Conservation (phyloP, 2,113 vertebrate genomes). For the Solea senegalensis region DNA sequence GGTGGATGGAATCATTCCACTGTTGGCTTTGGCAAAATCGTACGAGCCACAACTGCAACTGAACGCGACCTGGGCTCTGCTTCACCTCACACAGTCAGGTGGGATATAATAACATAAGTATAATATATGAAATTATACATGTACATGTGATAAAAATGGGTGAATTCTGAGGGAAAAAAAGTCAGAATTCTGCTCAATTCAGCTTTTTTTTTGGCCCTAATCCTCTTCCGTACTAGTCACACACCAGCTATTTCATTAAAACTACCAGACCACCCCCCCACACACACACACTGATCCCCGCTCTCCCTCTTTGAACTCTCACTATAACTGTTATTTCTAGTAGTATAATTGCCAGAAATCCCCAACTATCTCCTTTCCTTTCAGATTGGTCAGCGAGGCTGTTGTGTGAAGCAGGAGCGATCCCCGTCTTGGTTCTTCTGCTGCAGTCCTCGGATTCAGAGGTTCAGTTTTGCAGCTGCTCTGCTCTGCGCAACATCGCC, state of each 20-base stretch:
- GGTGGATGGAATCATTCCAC: conserved; percentile 75
- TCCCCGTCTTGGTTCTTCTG: conserved; percentile 80
- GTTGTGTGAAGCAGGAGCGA: conserved; percentile 80
- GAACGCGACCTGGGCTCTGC: conserved; percentile 83
- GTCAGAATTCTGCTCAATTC: too few species aligned
- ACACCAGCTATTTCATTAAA: too few species aligned
- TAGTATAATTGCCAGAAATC: background rate
- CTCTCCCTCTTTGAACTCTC: too few species aligned
- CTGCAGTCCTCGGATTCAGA: conserved; percentile 84
- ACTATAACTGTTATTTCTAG: too few species aligned
- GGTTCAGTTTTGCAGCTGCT: conserved; percentile 86
- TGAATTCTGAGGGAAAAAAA: too few species aligned
- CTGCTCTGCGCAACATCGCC: conserved; percentile 83
- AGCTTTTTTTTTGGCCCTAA: too few species aligned
- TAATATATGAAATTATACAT: too few species aligned
- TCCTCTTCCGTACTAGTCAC: too few species aligned
- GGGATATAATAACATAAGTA: background rate
- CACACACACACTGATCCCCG: too few species aligned
- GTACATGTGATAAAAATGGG: too few species aligned
- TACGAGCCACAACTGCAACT: conserved; percentile 83
- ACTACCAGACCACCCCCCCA: too few species aligned
- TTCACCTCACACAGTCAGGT: conserved; percentile 86
- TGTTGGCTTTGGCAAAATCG: conserved; percentile 82
- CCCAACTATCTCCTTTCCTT: background rate
- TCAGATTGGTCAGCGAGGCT: conserved; percentile 78